Evolutionary conservation across 2,888 invertebrate genomes (phyloP).

Genomic region (Diarsia brunnea): DNA sequence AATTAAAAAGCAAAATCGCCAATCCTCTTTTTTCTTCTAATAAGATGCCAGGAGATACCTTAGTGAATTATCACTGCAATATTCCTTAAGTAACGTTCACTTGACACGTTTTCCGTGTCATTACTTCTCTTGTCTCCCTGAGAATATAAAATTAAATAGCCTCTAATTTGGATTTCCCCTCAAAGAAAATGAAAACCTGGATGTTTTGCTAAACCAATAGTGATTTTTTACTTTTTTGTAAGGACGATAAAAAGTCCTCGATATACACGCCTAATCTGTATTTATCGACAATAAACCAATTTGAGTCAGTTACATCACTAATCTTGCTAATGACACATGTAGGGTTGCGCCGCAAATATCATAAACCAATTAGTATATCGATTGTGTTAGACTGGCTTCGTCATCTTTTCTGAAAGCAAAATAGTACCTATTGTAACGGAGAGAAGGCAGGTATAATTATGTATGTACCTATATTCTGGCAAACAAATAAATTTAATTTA

Average conservation of each 20-base stretch:
- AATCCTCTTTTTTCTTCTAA: background rate
- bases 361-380: slow-evolving; percentile 66
- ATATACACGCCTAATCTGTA: background rate
- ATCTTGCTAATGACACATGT: slow-evolving; percentile 61
- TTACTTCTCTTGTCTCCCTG: background rate
- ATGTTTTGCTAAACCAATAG: background rate
- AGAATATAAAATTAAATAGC: slow-evolving; percentile 23
- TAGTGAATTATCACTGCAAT: slow-evolving; percentile 28
- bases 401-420: slow-evolving; percentile 5
- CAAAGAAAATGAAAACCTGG: background rate
- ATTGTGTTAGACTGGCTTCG: slow-evolving; percentile 22
- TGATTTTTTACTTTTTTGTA: too few relatives aligned
- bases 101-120: slow-evolving; percentile 6
- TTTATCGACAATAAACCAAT: slow-evolving; percentile 47
- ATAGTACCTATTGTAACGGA: background rate
- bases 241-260: background rate
- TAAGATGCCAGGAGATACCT: background rate
- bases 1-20: too few relatives aligned
- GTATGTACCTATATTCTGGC: too few relatives aligned
- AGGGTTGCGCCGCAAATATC: slow-evolving; percentile 63
- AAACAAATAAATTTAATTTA: too few relatives aligned
- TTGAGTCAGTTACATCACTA: slow-evolving; percentile 60
- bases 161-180: slow-evolving; percentile 18
- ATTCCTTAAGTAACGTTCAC: background rate
- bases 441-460: background rate